A percentile compares a stretch with the other conserved stretches of the same genome.
phyloP scores from a whole-genome alignment of 2,113 vertebrate genomes.

The Zosterops borbonicus region DNA sequence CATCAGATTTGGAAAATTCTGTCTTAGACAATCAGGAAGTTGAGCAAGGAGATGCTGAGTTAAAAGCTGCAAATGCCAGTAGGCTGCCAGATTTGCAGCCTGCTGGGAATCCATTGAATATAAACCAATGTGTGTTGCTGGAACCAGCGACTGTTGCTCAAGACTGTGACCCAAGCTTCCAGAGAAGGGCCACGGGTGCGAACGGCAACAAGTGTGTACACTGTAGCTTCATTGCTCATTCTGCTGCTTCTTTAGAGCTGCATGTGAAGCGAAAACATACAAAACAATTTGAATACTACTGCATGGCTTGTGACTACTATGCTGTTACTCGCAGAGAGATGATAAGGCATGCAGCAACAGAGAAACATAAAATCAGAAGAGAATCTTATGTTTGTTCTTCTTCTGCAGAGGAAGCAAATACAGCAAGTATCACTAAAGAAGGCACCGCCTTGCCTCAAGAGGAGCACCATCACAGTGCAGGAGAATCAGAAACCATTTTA shows the following conservation, averaged over 20 bases:
- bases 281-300: constrained; percentile 91
- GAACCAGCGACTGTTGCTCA: constrained; percentile 26
- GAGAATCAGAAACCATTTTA: neutral
- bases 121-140: neutral
- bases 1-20: constrained; percentile 16
- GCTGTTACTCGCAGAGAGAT: constrained; percentile 91
- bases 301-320: constrained; percentile 93
- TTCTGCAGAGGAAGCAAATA: neutral
- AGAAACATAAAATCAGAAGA: constrained; percentile 90
- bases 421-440: neutral
- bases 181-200: constrained; percentile 56
- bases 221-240: constrained; percentile 87
- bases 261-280: constrained; percentile 92
- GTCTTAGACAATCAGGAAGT: constrained; percentile 22
- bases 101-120: neutral
- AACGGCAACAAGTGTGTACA: constrained; percentile 77
- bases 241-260: constrained; percentile 85
- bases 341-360: constrained; percentile 88
- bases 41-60: constrained; percentile 30
- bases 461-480: neutral
- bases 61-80: neutral
- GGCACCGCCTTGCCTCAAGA: neutral
- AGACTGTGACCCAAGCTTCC: constrained; percentile 39
- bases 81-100: constrained; percentile 35
- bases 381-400: constrained; percentile 74